phyloP scores from a whole-genome alignment of 2,888 invertebrate species.

The Pycnomerus fuliginosus region DNA sequence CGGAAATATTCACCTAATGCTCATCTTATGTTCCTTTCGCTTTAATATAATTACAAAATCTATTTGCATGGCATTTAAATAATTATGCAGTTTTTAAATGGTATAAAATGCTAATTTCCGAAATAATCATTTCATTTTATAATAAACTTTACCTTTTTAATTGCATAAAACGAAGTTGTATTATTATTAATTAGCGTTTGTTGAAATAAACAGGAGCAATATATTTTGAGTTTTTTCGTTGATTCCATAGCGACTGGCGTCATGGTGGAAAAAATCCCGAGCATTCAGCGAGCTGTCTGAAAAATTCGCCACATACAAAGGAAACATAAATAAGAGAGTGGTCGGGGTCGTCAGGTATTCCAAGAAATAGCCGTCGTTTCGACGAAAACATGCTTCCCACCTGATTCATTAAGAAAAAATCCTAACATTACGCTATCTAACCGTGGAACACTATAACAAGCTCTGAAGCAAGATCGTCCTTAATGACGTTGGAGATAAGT shows the following conservation, averaged over 20 bases:
- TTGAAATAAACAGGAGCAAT: too few species aligned
- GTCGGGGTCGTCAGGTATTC: constrained; percentile 28
- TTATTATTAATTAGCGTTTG: too few species aligned
- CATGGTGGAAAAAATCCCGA: too few species aligned
- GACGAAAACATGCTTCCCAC: constrained; percentile 38
- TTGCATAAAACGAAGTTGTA: too few species aligned
- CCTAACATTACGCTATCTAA: constrained; percentile 38
- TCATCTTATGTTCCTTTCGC: constrained; percentile 24
- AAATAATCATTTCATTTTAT: constrained; percentile 16
- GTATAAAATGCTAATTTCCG: constrained; percentile 20
- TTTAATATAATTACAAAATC: constrained; percentile 24
- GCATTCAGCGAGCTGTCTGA: too few species aligned
- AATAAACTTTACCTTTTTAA: too few species aligned
- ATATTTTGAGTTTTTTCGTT: too few species aligned
- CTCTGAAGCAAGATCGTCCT: constrained; percentile 46
- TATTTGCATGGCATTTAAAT: constrained; percentile 25
- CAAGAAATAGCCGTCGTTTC: constrained; percentile 39
- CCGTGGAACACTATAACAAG: constrained; percentile 44
- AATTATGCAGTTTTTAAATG: constrained; percentile 24
- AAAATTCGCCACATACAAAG: too few species aligned
- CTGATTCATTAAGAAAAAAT: constrained; percentile 48
- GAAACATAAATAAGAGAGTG: too few species aligned
- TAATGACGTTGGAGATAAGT: constrained; percentile 50
- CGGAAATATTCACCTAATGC: constrained; percentile 25
- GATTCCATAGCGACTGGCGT: too few species aligned